Conservation (phyloP, 2,888 invertebrate species). For the Listrodromus nycthemerus region DNA sequence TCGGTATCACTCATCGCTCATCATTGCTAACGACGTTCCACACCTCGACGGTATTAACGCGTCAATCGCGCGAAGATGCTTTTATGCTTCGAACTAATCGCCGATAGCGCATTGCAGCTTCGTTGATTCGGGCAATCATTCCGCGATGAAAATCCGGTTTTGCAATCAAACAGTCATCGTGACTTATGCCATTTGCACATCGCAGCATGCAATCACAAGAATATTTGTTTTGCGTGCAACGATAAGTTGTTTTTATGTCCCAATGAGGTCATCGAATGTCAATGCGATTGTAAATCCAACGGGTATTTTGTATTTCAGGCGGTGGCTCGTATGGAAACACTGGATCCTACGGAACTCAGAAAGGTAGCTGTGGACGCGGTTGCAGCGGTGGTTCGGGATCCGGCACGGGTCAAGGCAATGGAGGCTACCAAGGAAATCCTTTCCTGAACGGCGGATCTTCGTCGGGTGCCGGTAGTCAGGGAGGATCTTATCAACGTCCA, state of each 20-base stretch:
- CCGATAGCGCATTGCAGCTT: neutral
- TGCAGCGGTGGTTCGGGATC: conserved; percentile 34
- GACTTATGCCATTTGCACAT: conserved; percentile 16
- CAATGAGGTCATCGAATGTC: neutral
- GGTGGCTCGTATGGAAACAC: conserved; percentile 48
- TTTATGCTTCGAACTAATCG: neutral
- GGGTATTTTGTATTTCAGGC: conserved; percentile 48
- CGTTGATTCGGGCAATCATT: neutral
- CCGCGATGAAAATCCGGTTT: conserved; percentile 26
- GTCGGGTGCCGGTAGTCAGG: conserved; percentile 18
- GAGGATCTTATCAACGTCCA: conserved; percentile 42
- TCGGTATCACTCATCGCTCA: neutral
- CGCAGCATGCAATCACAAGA: conserved; percentile 20
- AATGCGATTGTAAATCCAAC: neutral
- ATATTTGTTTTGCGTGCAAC: conserved; percentile 13
- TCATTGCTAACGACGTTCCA: neutral
- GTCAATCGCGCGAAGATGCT: neutral
- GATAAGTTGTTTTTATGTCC: conserved; percentile 3
- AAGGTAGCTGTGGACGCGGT: conserved; percentile 16
- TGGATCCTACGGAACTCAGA: conserved; percentile 43
- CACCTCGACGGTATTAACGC: neutral
- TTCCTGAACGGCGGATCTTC: conserved; percentile 63
- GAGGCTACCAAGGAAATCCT: conserved; percentile 65
- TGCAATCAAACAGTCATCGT: neutral
- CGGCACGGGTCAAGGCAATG: conserved; percentile 42